Evolutionary conservation across 2,888 invertebrate genomes (phyloP).

Genomic region (Leptopilina syphax): DNA sequence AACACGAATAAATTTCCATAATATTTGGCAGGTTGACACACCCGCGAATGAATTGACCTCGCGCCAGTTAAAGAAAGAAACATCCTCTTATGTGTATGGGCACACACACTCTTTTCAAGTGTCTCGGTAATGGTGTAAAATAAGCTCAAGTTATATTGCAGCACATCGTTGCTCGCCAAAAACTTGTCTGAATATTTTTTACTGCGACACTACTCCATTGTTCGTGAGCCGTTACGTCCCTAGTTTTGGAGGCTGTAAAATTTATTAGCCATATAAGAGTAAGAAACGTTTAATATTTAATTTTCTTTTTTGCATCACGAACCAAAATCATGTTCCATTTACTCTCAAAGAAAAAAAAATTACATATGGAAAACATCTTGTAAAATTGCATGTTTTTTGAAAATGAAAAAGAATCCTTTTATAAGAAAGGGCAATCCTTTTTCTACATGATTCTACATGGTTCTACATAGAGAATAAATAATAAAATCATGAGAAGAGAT

Average conservation of each 20-base stretch:
- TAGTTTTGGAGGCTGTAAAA: slow-evolving; percentile 10
- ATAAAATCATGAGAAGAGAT: background rate
- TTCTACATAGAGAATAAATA: too few relatives aligned
- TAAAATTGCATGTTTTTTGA: too few relatives aligned
- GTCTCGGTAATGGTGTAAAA: background rate
- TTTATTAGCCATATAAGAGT: background rate
- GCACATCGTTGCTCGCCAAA: slow-evolving; percentile 5
- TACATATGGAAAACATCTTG: too few relatives aligned
- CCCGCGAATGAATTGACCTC: slow-evolving; percentile 26
- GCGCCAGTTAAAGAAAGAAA: slow-evolving; percentile 5
- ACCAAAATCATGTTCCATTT: background rate
- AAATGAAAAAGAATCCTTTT: too few relatives aligned
- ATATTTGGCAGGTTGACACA: slow-evolving; percentile 24
- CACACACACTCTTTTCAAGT: too few relatives aligned
- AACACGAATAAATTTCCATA: slow-evolving; percentile 11
- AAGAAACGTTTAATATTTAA: background rate
- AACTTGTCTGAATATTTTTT: slow-evolving; percentile 56
- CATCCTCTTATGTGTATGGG: background rate
- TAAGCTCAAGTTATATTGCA: slow-evolving; percentile 6
- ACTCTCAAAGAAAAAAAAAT: too few relatives aligned
- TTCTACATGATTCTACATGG: too few relatives aligned
- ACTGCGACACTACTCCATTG: slow-evolving; percentile 44
- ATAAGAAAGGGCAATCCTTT: slow-evolving; percentile 2
- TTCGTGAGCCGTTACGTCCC: slow-evolving; percentile 10
- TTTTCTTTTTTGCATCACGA: background rate